These are phyloP conservation scores for Amblyjoppa fuscipennis DNA, from an alignment of 2,888 invertebrate species.

Conservation along the genomic window DNA sequence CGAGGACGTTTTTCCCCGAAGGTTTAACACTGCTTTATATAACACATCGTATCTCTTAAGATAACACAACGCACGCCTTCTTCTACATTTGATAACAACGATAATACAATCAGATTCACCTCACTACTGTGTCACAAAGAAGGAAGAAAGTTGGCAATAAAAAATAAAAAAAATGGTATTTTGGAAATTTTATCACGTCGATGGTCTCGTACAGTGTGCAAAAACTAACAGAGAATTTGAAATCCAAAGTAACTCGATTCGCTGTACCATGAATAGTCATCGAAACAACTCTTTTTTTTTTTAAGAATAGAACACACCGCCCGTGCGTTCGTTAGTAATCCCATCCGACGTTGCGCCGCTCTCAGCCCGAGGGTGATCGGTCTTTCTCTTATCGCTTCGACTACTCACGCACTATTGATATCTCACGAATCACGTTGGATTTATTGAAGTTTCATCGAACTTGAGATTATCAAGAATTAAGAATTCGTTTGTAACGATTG, in stretches of 20 bases:
- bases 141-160: not conserved
- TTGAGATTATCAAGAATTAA: not conserved
- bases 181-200: not conserved
- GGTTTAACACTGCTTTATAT: not conserved
- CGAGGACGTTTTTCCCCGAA: not conserved
- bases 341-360: not conserved
- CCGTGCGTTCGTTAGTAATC: not conserved
- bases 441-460: not conserved
- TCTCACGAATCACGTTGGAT: not conserved
- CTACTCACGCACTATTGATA: not conserved
- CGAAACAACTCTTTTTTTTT: not conserved
- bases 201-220: not conserved
- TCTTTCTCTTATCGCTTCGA: not conserved
- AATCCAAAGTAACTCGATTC: not conserved
- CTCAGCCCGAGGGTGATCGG: not conserved
- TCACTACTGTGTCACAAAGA: not conserved
- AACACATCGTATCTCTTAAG: not conserved
- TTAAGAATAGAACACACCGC: slow-evolving; percentile 3
- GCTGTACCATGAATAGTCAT: not conserved
- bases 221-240: not conserved
- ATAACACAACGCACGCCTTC: not conserved
- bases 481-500: not conserved
- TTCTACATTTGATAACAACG: not conserved
- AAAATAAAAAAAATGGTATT: not conserved
- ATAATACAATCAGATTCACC: not conserved